Percentiles rank a stretch among this genome's conserved stretches.
Evolutionary conservation across 2,888 invertebrate genomes (phyloP).

Genomic region (Perithous albicinctus): DNA sequence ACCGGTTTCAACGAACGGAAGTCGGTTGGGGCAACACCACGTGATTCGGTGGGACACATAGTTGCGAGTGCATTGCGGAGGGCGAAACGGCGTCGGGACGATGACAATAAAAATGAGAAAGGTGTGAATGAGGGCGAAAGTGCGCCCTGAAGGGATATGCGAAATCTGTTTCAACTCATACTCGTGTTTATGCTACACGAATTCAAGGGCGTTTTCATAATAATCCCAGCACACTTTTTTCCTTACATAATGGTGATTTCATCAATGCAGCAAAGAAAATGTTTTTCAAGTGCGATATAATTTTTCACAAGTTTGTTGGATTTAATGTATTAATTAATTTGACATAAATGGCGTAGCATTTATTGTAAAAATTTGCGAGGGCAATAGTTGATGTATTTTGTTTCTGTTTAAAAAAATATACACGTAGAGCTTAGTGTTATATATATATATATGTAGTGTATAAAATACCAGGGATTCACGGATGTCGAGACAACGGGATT

Average conservation of each 20-base stretch:
- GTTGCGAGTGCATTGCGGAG: constrained; percentile 54
- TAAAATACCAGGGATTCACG: constrained; percentile 57
- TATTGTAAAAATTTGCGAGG: too few species aligned
- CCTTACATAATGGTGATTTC: too few species aligned
- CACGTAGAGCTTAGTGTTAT: too few species aligned
- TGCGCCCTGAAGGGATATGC: neutral
- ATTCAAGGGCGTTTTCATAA: too few species aligned
- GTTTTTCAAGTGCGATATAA: too few species aligned
- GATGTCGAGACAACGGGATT: constrained; percentile 60
- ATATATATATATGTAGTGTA: constrained; percentile 25
- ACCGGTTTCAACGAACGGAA: constrained; percentile 53
- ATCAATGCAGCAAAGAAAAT: too few species aligned
- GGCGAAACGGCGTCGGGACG: constrained; percentile 23
- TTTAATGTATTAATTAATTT: too few species aligned
- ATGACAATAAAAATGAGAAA: constrained; percentile 60
- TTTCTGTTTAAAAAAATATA: neutral
- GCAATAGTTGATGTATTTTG: constrained; percentile 1
- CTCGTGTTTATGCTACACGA: too few species aligned
- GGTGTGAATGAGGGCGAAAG: constrained; percentile 21
- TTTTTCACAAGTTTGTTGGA: too few species aligned
- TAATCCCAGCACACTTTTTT: too few species aligned
- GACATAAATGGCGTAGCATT: too few species aligned
- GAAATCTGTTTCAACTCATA: neutral
- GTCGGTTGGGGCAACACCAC: constrained; percentile 20
- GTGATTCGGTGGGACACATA: neutral